A percentile compares a stretch with the other conserved stretches of the same genome.
These are phyloP conservation scores for Echinops telfairi DNA, from an alignment of 2,113 vertebrate genomes.

Conservation along the genomic window DNA sequence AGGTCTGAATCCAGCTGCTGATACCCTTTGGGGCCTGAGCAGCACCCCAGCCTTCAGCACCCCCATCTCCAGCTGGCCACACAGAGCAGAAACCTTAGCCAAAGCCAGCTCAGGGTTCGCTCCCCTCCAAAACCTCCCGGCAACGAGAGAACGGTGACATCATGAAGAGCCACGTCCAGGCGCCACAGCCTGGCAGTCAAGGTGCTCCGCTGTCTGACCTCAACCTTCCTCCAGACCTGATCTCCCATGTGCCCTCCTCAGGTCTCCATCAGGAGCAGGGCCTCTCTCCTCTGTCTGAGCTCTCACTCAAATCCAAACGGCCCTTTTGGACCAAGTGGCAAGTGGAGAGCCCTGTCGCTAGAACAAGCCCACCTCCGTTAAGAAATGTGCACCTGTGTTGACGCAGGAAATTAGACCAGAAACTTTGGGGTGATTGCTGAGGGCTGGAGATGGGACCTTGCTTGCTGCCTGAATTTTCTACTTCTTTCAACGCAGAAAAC, in stretches of 20 bases:
- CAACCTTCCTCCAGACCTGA: background rate
- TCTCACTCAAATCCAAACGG: conserved; percentile 3
- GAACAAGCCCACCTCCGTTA: background rate
- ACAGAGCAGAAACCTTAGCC: background rate
- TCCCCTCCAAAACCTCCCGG: background rate
- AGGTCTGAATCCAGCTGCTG: background rate
- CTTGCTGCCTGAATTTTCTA: background rate
- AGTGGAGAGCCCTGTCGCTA: background rate
- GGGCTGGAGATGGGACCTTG: background rate
- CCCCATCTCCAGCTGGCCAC: background rate
- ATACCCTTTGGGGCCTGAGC: no score
- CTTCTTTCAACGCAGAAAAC: background rate
- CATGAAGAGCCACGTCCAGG: background rate
- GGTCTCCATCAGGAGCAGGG: background rate
- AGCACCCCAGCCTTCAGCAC: background rate
- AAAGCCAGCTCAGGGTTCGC: background rate
- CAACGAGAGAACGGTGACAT: background rate
- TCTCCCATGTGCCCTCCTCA: background rate
- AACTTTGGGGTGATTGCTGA: background rate
- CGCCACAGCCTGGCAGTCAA: background rate
- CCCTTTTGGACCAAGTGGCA: background rate
- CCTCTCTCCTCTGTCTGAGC: background rate
- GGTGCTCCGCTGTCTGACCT: background rate
- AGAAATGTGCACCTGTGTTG: background rate
- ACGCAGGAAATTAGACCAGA: background rate